These are phyloP conservation scores for Sebastes oblongus DNA, from an alignment of 2,797 vertebrate species.

Conservation along the genomic window DNA sequence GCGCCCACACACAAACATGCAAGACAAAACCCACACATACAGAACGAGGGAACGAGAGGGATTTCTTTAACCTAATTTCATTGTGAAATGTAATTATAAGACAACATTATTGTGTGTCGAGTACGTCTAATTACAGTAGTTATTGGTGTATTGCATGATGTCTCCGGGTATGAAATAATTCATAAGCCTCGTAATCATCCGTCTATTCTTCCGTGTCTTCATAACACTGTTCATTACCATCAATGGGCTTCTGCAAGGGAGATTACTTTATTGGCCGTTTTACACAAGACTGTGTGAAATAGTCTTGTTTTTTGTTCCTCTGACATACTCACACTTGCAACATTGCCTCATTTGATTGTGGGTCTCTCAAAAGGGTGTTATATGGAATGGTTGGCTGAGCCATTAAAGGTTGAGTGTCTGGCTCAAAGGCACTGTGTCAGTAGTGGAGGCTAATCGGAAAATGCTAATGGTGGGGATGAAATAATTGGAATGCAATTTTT, in stretches of 20 bases:
- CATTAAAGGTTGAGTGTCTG: neutral
- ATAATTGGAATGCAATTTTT: neutral
- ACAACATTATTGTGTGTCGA: conserved; percentile 59
- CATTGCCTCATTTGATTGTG: neutral
- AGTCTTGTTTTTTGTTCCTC: conserved; percentile 23
- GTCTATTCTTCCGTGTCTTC: conserved; percentile 55
- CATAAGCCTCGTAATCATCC: conserved; percentile 62
- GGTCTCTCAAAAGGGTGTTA: neutral
- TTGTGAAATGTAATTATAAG: conserved; percentile 65
- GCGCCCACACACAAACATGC: neutral
- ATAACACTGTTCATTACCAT: conserved; percentile 60
- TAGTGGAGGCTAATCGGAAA: neutral
- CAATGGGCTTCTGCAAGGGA: conserved; percentile 41
- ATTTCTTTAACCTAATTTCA: conserved; percentile 47
- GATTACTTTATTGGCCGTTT: conserved; percentile 51
- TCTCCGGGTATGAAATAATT: conserved; percentile 56
- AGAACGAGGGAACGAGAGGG: neutral
- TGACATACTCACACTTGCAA: neutral
- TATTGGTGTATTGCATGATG: conserved; percentile 43
- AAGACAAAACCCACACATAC: neutral
- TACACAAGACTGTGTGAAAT: conserved; percentile 28
- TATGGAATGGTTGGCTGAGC: neutral
- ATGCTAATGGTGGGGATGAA: neutral
- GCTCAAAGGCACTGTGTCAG: neutral
- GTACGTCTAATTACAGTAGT: conserved; percentile 68